phyloP scores from a whole-genome alignment of 2,888 invertebrate genomes.

The Camponotus fellah region DNA sequence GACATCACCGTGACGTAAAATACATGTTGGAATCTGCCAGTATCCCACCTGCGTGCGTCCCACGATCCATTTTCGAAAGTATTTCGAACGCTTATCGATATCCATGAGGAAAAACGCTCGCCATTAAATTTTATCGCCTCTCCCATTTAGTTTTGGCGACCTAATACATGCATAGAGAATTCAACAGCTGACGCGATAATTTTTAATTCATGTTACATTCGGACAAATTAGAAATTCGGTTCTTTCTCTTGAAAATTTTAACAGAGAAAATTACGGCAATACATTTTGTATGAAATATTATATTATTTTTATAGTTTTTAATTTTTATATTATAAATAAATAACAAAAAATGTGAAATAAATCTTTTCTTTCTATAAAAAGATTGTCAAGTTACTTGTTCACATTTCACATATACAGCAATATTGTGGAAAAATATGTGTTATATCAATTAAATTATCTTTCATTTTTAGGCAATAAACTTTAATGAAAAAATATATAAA shows the following conservation, averaged over 20 bases:
- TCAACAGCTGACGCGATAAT: neutral
- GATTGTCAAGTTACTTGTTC: neutral
- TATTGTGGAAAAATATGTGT: neutral
- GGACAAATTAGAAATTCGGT: neutral
- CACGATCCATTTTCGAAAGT: conserved; percentile 66
- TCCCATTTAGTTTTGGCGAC: neutral
- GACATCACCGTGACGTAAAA: conserved; percentile 28
- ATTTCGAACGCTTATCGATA: conserved; percentile 61
- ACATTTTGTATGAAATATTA: neutral
- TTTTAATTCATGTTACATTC: neutral
- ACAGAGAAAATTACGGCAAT: neutral
- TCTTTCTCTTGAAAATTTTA: neutral
- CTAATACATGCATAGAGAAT: neutral
- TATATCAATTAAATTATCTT: conserved; percentile 32
- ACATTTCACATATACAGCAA: neutral
- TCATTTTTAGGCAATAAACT: conserved; percentile 39
- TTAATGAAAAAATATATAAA: conserved; percentile 21
- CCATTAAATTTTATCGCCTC: conserved; percentile 29
- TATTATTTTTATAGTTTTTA: neutral
- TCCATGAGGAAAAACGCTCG: conserved; percentile 17
- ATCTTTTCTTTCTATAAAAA: neutral
- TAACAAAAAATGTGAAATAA: conserved; percentile 6
- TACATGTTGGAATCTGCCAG: conserved; percentile 31
- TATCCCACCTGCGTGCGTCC: conserved; percentile 17
- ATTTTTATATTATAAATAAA: neutral